These are phyloP conservation scores for Anolis apletophallus DNA, from an alignment of 2,797 vertebrate species.

Conservation along the genomic window DNA sequence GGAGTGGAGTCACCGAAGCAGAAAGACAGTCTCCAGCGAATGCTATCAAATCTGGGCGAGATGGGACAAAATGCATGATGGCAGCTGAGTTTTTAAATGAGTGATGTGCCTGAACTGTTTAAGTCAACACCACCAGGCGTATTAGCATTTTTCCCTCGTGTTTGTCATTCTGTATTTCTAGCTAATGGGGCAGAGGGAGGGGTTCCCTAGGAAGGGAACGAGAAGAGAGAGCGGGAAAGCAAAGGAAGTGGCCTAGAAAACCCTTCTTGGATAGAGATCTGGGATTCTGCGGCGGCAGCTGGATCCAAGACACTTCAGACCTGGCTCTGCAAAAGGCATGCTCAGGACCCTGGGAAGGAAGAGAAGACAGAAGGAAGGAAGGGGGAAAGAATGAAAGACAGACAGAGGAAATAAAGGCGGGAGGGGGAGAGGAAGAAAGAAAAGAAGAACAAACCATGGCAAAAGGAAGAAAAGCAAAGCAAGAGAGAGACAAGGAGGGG, in stretches of 20 bases:
- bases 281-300: no score
- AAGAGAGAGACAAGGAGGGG: no score
- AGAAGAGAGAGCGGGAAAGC: background rate
- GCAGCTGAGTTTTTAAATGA: conserved; percentile 51
- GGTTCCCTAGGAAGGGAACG: background rate
- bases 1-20: conserved; percentile 26
- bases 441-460: no score
- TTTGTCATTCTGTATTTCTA: conserved; percentile 65
- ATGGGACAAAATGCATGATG: conserved; percentile 35
- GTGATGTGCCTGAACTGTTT: conserved; percentile 58
- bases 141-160: conserved; percentile 58
- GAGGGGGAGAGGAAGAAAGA: no score
- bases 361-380: no score
- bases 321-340: no score
- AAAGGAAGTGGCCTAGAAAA: conserved; percentile 35
- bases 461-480: no score
- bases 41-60: conserved; percentile 47
- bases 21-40: conserved; percentile 40
- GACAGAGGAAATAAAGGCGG: no score
- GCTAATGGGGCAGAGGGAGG: conserved; percentile 51
- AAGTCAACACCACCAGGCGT: conserved; percentile 47
- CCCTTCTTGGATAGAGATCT: no score
- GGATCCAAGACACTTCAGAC: no score
- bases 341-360: no score
- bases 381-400: no score